Evolutionary conservation across 2,888 invertebrate species (phyloP).

Genomic region (Helobdella robusta): DNA sequence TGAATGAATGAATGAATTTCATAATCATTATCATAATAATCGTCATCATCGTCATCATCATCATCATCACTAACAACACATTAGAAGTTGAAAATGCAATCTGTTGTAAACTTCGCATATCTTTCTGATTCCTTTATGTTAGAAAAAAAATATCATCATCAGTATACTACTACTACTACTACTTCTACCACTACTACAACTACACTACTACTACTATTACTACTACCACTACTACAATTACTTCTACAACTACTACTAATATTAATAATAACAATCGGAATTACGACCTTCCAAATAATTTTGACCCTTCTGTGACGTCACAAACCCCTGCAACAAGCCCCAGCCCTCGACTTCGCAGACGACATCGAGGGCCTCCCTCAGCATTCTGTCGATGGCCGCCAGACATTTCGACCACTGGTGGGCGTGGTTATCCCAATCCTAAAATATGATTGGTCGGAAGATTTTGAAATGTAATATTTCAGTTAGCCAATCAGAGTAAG

Average conservation of each 20-base stretch:
- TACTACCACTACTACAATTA: not conserved
- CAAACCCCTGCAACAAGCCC: slow-evolving; percentile 54
- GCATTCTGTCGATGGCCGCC: slow-evolving; percentile 53
- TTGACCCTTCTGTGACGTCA: slow-evolving; percentile 54
- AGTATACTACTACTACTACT: too few relatives aligned
- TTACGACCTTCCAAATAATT: slow-evolving; percentile 54
- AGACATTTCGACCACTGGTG: slow-evolving; percentile 52
- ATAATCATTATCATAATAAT: too few relatives aligned
- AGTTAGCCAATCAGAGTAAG: too few relatives aligned
- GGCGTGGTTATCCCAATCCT: slow-evolving; percentile 38
- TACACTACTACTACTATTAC: too few relatives aligned
- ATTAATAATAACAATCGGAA: not conserved
- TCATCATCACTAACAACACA: too few relatives aligned
- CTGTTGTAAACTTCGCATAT: too few relatives aligned
- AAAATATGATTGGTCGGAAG: not conserved
- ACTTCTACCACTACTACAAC: too few relatives aligned
- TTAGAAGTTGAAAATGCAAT: too few relatives aligned
- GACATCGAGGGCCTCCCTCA: slow-evolving; percentile 54
- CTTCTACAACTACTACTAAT: not conserved
- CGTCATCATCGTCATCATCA: too few relatives aligned
- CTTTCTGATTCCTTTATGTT: not conserved
- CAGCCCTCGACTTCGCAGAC: slow-evolving; percentile 55
- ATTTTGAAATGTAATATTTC: not conserved
- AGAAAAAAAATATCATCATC: not conserved
- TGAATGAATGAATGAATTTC: too few relatives aligned